Percentiles rank a stretch among this genome's conserved stretches.
Conservation (phyloP, 2,113 vertebrate genomes). For the Xiphias gladius region DNA sequence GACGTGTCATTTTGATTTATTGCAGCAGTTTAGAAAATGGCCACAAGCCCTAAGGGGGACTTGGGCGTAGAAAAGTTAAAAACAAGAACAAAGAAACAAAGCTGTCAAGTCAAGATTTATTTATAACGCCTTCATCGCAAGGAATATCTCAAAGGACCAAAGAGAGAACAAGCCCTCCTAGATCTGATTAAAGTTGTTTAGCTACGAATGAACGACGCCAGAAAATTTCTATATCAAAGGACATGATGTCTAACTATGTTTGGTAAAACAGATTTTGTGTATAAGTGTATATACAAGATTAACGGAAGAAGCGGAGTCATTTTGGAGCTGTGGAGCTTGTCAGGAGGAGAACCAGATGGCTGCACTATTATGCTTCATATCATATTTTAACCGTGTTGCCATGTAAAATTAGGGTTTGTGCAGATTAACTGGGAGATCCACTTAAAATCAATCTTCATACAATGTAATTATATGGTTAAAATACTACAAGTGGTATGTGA, state of each 20-base stretch:
- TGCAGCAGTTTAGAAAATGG: slow-evolving; percentile 11
- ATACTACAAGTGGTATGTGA: no score
- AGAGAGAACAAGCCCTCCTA: slow-evolving; percentile 21
- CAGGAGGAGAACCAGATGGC: slow-evolving; percentile 10
- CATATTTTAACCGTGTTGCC: no score
- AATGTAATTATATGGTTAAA: no score
- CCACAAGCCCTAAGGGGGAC: not conserved
- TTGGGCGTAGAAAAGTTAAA: slow-evolving; percentile 13
- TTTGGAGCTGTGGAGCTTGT: no score
- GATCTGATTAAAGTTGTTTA: not conserved
- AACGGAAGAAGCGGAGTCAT: not conserved
- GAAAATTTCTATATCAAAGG: not conserved
- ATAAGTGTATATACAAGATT: accelerated
- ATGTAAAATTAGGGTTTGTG: no score
- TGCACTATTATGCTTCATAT: not conserved
- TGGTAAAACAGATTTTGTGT: not conserved
- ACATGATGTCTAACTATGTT: not conserved
- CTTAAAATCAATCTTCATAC: no score
- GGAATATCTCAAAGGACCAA: slow-evolving; percentile 30
- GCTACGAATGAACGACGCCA: not conserved
- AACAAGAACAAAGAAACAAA: slow-evolving; percentile 23
- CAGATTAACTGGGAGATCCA: no score
- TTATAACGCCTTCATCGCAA: slow-evolving; percentile 5
- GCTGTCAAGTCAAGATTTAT: slow-evolving; percentile 48
- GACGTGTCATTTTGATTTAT: not conserved